Percentiles rank a stretch among this genome's conserved stretches.
These are phyloP conservation scores for Epistrophella euchroma DNA, from an alignment of 2,888 invertebrate genomes.

Conservation along the genomic window DNA sequence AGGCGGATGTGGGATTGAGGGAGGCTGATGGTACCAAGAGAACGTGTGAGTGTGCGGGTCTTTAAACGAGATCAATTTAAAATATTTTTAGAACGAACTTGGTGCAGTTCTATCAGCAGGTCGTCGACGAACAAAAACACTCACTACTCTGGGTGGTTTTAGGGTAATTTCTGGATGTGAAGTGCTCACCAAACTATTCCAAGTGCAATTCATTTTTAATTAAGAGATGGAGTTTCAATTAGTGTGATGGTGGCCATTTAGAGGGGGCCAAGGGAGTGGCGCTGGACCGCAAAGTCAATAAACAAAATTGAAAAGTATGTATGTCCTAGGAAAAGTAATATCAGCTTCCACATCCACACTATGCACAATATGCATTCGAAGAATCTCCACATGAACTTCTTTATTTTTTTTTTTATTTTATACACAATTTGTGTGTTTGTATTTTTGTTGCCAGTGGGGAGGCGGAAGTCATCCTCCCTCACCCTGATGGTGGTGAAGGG, in stretches of 20 bases:
- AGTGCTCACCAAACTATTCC: slow-evolving; percentile 62
- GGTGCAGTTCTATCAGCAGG: slow-evolving; percentile 16
- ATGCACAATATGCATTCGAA: neutral
- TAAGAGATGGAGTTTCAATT: slow-evolving; percentile 68
- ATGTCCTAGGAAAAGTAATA: slow-evolving; percentile 31
- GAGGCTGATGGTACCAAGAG: neutral
- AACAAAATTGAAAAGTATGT: slow-evolving; percentile 62
- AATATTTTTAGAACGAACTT: slow-evolving; percentile 21
- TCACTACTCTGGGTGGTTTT: slow-evolving; percentile 7
- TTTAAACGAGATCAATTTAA: slow-evolving; percentile 42
- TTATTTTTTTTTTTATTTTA: neutral
- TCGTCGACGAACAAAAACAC: neutral
- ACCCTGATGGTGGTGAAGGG: neutral
- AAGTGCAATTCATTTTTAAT: slow-evolving; percentile 73
- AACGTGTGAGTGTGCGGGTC: neutral
- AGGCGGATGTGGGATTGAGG: neutral
- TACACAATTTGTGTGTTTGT: neutral
- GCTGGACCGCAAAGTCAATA: slow-evolving; percentile 63
- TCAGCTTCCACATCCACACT: neutral
- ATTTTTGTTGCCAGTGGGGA: neutral
- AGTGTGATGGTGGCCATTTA: slow-evolving; percentile 27
- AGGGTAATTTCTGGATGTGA: slow-evolving; percentile 58
- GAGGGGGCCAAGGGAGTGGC: slow-evolving; percentile 19
- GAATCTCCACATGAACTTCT: neutral
- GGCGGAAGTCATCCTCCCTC: neutral